Conservation (phyloP, 1,140 invertebrate genomes). For the Ceratitis capitata region DNA sequence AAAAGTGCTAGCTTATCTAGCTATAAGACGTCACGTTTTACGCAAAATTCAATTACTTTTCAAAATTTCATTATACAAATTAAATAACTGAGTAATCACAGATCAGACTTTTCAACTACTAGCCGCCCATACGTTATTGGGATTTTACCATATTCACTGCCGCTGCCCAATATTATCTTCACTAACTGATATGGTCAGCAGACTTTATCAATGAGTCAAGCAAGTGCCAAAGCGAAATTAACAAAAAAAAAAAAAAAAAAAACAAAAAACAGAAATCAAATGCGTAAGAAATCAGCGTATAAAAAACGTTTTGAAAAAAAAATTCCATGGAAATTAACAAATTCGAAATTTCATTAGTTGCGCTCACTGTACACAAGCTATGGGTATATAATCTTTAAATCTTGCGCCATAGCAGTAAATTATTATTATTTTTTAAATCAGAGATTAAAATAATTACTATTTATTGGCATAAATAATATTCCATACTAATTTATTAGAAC, state of each 20-base stretch:
- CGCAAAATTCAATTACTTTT: neutral
- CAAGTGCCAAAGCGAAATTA: no score
- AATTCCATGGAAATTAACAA: neutral
- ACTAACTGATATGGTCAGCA: neutral
- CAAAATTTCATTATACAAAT: no score
- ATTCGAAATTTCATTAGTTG: no score
- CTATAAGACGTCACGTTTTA: neutral
- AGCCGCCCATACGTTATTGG: neutral
- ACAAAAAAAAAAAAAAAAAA: no score
- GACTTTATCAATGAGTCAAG: neutral
- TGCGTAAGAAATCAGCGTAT: neutral
- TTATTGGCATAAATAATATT: no score
- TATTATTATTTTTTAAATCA: no score
- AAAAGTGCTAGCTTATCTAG: neutral
- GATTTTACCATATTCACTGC: neutral
- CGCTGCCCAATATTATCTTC: neutral
- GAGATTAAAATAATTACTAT: no score
- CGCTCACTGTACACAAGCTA: no score
- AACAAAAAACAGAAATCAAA: neutral
- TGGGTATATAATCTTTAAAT: no score
- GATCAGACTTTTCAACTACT: no score
- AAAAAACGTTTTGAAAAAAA: neutral
- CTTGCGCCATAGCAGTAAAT: no score
- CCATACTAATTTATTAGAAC: no score
- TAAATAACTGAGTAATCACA: neutral